Base-by-base conservation (phyloP, 2,888 invertebrate species). In the Lumbricus terrestris region DNA sequence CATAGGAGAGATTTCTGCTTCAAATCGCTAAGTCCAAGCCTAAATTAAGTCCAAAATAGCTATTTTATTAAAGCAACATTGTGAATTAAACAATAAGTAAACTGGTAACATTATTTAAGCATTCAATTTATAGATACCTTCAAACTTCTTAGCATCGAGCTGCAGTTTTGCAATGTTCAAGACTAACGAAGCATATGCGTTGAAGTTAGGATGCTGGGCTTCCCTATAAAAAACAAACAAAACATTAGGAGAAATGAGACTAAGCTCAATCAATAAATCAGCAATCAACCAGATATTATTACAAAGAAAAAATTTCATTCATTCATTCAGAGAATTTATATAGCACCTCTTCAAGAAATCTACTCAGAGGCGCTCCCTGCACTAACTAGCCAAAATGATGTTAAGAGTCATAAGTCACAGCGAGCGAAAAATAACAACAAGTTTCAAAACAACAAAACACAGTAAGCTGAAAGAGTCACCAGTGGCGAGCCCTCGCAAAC, bases 81-180 rank as follows among this genome's bases (percentile, higher is more conserved):
- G 47, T 20, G 20, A 47, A 47, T 47, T 69, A 16, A n/a, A 6
- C n/a, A 69, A n/a, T n/a, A 69, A n/a, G n/a, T 13, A 69, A 69
- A 69, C 29, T 69, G 69, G n/a, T n/a, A 13, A 69, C 13, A 11
- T 13, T 23, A 29, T 54, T 54, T 23, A 54, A 29, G 4, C 54
- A 54, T 3, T n/a, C 69, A 69, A 23, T 20, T 23, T 23, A 18
- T 20, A 20, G 20, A 85, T 40, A 90, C 90, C 90, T 82, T 90
- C 90, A 85, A 40, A 90, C 33, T 90, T 83, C 29, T 90, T 90
- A 18, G 37, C 90, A 16, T 83, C 11, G 37, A 90, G 38, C 85
- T 90, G 90, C 15, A 90, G 83, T 33, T 83, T 83, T 37, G 90
- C 90, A 37, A 90, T 42, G 37, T 83, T 3, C 37, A 83, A 83